Base-by-base conservation (phyloP, 2,113 vertebrate genomes). In the Egretta garzetta region DNA sequence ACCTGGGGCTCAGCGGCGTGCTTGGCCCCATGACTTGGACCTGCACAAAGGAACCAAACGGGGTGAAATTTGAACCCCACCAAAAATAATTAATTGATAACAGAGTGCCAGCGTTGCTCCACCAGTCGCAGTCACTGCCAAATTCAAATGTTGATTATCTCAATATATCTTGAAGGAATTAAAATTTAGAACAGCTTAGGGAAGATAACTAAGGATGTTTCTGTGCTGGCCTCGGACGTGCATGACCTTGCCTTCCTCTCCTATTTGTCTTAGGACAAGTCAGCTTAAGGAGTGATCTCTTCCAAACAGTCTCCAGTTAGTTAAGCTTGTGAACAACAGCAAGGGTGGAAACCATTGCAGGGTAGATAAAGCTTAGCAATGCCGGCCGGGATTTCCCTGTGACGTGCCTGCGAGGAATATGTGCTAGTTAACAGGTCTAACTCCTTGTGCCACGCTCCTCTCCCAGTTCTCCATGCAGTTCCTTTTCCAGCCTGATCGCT, bases 211-310 rank as follows among this genome's bases (percentile, higher is more conserved):
- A 73, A 93, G 67, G 83, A 60, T 71, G 92, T 89, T 95, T 92
- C 94, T 81, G 28, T 70, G 55, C 83, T 80, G 68, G 45, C 37
- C 43, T 88, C 8, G 2, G n/a, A 32, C 83, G 43, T 47, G 49
- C 21, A 22, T 95, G 94, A 94, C 95, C 91, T 97, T 93, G 86
- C 68, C 83, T 95, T 96, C 89, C 45, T 52, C 71, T 94, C 56
- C 76, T 86, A 6, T 50, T 93, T 91, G 83, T 89, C 27, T 96
- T 75, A 86, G 49, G 71, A 84, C 80, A 94, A 97, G 86, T 52
- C 87, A 94, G 96, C 93, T 97, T 96, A 97, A 92, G 85, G 62
- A 90, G 85, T 83, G 91, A 94, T 96, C 86, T 90, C 83, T 94
- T 91, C 90, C 91, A 72, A 91, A 86, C 59, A 83, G 91, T 92